Base-by-base conservation (phyloP, 2,797 vertebrate species). In the Helicolenus hilgendorfi region DNA sequence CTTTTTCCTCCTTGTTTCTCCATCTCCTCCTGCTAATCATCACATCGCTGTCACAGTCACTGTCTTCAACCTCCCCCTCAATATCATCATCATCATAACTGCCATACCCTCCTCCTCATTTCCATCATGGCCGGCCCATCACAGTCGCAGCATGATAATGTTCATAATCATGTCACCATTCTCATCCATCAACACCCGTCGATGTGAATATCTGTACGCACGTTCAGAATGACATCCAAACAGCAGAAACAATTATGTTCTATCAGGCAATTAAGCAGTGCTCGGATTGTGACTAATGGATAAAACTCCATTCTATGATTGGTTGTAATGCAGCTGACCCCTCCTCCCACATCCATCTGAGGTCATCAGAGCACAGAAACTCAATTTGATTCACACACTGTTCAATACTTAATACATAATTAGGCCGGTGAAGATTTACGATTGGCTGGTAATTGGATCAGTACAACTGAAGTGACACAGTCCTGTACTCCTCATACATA, bases 141-240 rank as follows among this genome's bases (percentile, higher is more conserved):
- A 59, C 10, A 11, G 14, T 68, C 15, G 26, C 55, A 58, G 64
- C 15, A 11, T 45, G 5, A 49, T 72, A 68, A 26, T n/a, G 7
- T 15, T 53, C 7, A 68, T 74, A 60, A 35, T 26, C 31, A 35
- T 13, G 7, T 70, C 27, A n/a, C 24, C 14, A 13, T 92, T 89
- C 79, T 95, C 90, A 91, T 94, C 75, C 88, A 80, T 95, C 94
- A 86, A 90, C 91, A 92, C 88, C 84, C 73, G 72, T 64, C 84
- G 83, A 91, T 70, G 81, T 73, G 33, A 53, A 62, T 15, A 18
- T 49, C 20, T 70, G 29, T 33, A 26, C 65, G 13, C 29, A 29
- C 22, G 7, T 29, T 64, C 6, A 41, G 45, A 31, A 70, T 33
- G 4, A 38, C 53, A 58, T 36, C 29, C 4, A 26, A 24, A 75